Conservation (phyloP, 2,888 invertebrate species). For the Mythimna albipuncta region DNA sequence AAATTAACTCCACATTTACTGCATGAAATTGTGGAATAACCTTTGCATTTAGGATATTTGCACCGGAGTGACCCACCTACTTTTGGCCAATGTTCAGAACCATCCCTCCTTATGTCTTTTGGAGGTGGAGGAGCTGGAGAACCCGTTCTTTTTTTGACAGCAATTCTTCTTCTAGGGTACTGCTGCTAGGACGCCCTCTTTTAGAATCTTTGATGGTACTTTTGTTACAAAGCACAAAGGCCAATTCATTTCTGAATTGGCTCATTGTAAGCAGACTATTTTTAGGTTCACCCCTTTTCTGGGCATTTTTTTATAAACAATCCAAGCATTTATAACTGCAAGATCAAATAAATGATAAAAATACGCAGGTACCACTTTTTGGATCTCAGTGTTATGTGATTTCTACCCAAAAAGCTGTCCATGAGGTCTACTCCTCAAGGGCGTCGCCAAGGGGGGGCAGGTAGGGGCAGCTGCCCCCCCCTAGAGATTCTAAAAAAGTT, state of each 20-base stretch:
- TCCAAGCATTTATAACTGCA: slow-evolving; percentile 32
- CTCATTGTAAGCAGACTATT: slow-evolving; percentile 72
- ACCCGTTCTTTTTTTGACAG: slow-evolving; percentile 69
- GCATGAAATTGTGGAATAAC: slow-evolving; percentile 73
- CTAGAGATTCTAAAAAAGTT: too few species aligned
- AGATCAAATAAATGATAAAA: slow-evolving; percentile 16
- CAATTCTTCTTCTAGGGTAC: slow-evolving; percentile 68
- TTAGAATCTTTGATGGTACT: slow-evolving; percentile 70
- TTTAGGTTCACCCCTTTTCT: slow-evolving; percentile 68
- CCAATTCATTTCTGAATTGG: slow-evolving; percentile 69
- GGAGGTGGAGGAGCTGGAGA: slow-evolving; percentile 64
- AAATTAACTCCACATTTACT: slow-evolving; percentile 72
- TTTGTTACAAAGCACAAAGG: slow-evolving; percentile 73
- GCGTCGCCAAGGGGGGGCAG: too few species aligned
- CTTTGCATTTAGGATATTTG: slow-evolving; percentile 74
- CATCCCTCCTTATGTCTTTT: slow-evolving; percentile 73
- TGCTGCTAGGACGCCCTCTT: slow-evolving; percentile 72
- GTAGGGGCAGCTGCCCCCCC: too few species aligned
- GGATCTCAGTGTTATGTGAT: neutral
- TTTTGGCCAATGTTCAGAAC: slow-evolving; percentile 74
- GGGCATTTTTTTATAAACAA: slow-evolving; percentile 44
- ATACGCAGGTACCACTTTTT: slow-evolving; percentile 10
- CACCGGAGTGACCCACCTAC: slow-evolving; percentile 73
- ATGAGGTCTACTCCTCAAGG: neutral
- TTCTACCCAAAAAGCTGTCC: slow-evolving; percentile 8